Evolutionary conservation across 2,888 invertebrate genomes (phyloP), one percentile per base, ranked within the genome.

Genomic region (Ormia ochracea): DNA sequence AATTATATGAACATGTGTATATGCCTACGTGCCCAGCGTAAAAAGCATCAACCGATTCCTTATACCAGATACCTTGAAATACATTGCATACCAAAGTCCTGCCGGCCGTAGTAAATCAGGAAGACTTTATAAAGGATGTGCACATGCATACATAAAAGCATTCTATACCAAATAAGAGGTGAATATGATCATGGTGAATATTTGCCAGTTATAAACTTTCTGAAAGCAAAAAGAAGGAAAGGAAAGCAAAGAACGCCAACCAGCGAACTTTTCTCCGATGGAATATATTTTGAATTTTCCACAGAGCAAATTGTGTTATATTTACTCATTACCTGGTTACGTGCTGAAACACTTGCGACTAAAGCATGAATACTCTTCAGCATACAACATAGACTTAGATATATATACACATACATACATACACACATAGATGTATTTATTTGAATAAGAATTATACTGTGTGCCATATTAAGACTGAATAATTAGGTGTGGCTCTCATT

Each of bases 401-500:
- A n/a, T 33, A 4, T n/a, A 56, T 36, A 21, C 36, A 5, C 5
- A 19, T 33, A 21, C n/a, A 9, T n/a, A 17, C 31, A 7, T 17
- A 5, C 19, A 33, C 7, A 43, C 21, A 68, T 26, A 17, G 4
- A 43, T 3, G 12, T 17, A 45, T 36, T 59, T 43, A 38, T 54
- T 75, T 54, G 26, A 54, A 28, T 36, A 68, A 50, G 43, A 52
- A 59, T 52, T 68, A 23, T 74, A 23, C 66, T 59, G 43, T 59
- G 33, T n/a, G n/a, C n/a, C n/a, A n/a, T n/a, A n/a, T 52, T 66
- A 21, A 68, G 68, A 61, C 33, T 52, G 41, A 33, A 68, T 61
- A 75, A 68, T 68, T 69, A 54, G 69, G 61, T 75, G 54, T 54
- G 14, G 19, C 19, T 12, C 69, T 23, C 58, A 31, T 41, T 21